phyloP scores from a whole-genome alignment of 2,797 vertebrate genomes.

The Thamnophis elegans region DNA sequence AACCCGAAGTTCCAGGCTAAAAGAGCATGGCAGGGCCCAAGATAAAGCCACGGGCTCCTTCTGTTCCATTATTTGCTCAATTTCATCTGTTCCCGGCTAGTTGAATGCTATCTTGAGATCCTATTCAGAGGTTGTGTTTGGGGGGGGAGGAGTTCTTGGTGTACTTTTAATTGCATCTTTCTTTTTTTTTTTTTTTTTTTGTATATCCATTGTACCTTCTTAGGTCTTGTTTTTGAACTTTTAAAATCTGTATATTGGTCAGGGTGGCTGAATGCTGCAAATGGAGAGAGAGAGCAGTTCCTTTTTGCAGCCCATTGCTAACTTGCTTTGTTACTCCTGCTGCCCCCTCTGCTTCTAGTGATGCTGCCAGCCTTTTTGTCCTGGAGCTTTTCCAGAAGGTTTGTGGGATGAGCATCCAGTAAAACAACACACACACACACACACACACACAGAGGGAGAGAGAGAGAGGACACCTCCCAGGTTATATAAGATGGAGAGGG shows the following conservation, averaged over 20 bases:
- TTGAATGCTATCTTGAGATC: background rate
- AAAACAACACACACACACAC: background rate
- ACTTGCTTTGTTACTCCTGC: background rate
- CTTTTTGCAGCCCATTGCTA: background rate
- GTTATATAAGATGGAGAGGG: background rate
- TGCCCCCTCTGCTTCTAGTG: background rate
- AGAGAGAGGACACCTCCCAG: background rate
- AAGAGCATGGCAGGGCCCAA: background rate
- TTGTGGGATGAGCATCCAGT: background rate
- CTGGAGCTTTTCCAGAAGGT: background rate
- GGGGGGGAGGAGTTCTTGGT: background rate
- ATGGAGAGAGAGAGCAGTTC: background rate
- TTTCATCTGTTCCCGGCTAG: background rate
- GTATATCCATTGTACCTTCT: background rate
- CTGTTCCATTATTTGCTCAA: background rate
- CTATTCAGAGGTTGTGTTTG: background rate
- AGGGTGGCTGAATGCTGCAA: background rate
- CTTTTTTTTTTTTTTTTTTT: background rate
- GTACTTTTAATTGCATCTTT: background rate
- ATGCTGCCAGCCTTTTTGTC: background rate
- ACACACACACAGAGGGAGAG: too few relatives aligned
- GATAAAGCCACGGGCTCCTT: background rate
- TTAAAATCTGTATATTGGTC: background rate
- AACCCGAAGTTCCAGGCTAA: background rate
- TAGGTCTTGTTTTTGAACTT: background rate